Percentiles rank a stretch among this genome's conserved stretches.
These are phyloP conservation scores for Agonum fuliginosum DNA, from an alignment of 2,888 invertebrate species.

Conservation along the genomic window DNA sequence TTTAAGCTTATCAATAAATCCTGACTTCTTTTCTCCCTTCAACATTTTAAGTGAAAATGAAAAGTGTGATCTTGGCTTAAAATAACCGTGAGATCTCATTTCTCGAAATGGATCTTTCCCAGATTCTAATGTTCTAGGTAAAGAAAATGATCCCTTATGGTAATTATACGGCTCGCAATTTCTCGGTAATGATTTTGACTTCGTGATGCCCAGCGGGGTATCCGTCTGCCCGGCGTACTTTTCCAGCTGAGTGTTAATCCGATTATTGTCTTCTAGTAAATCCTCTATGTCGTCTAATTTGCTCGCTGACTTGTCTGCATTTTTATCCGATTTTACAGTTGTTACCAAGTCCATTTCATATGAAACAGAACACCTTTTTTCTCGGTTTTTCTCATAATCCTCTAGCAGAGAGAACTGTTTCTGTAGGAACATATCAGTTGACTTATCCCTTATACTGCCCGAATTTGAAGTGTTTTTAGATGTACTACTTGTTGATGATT, in stretches of 20 bases:
- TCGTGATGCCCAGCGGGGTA: not conserved
- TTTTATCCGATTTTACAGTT: slow-evolving; percentile 28
- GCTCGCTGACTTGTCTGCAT: not conserved
- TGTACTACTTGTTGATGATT: slow-evolving; percentile 35
- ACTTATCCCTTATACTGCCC: slow-evolving; percentile 43
- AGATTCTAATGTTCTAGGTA: slow-evolving; percentile 53
- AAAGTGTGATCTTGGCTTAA: slow-evolving; percentile 52
- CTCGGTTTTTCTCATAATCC: slow-evolving; percentile 56
- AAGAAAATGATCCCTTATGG: slow-evolving; percentile 52
- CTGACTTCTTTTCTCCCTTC: slow-evolving; percentile 43
- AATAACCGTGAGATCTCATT: slow-evolving; percentile 49
- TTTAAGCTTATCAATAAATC: slow-evolving; percentile 53
- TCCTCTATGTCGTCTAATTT: slow-evolving; percentile 40
- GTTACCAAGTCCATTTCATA: slow-evolving; percentile 32
- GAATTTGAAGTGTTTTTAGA: slow-evolving; percentile 41
- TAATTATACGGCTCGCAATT: slow-evolving; percentile 51
- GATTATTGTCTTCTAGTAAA: slow-evolving; percentile 54
- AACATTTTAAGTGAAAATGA: slow-evolving; percentile 45
- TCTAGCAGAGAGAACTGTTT: slow-evolving; percentile 56
- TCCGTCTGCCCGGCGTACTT: slow-evolving; percentile 44
- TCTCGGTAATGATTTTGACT: slow-evolving; percentile 51
- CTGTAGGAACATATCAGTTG: slow-evolving; percentile 37
- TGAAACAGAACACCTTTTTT: slow-evolving; percentile 32
- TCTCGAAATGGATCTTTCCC: slow-evolving; percentile 52
- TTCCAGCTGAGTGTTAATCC: slow-evolving; percentile 55